Evolutionary conservation across 1,140 invertebrate species (phyloP), one percentile per base, ranked within the genome.

Genomic region (Bactericera cockerelli): DNA sequence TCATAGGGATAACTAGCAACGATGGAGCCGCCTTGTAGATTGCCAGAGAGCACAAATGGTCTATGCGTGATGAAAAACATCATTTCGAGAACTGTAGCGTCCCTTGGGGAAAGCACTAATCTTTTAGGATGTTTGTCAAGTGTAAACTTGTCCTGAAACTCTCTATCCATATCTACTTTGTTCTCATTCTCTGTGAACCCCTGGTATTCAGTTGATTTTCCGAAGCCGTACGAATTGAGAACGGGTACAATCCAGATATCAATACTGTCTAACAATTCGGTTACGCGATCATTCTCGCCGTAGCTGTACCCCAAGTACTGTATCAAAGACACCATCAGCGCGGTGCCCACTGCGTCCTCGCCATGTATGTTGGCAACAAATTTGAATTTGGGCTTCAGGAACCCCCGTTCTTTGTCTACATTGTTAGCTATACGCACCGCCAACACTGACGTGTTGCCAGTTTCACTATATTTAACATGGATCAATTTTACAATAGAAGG

Each of bases 351-450:
- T 3, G 88, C 81, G 75, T 99, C 95, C 71, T 99, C 94, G 0
- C 96, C 96, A 69, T 99, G 96, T 90, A 98, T 98, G 70, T 98
- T 98, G 1, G 84, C 94, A 25, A 99, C 87, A 74, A 89, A 93
- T 72, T 98, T 98, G 58, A 98, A 86, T 77, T 93, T 89, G 0
- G 93, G 93, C 62, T 82, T 78, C 36, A 83, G 22, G 49, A 71
- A 66, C 60, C 82, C 66, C 56, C 78, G 68, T n/a, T n/a, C n/a
- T 57, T 70, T 66, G 38, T 72, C 59, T 2, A 89, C 80, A 74
- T 87, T 83, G 59, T 79, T 74, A 19, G 81, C 83, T 38, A 96
- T 87, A 70, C 92, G 83, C 25, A 96, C 67, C 0, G 82, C 89
- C 67, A 86, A 74, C 38, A 96, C n/a, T n/a, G n/a, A n/a, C n/a